Evolutionary conservation across 2,113 vertebrate genomes (phyloP), one percentile per base, ranked within the genome.

Genomic region (Neogobius melanostomus): DNA sequence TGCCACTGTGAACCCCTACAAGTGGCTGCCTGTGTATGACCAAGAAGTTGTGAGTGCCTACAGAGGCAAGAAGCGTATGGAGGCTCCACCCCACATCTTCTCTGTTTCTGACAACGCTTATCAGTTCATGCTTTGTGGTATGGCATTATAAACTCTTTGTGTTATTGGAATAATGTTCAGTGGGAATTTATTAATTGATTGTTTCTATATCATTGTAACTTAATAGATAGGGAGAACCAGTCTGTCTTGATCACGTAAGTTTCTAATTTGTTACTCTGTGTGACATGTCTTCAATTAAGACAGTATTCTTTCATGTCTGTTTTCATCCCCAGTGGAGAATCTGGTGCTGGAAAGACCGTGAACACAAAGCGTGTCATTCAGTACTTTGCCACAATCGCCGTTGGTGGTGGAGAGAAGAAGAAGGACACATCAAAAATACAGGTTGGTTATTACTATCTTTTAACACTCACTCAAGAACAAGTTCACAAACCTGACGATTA

Each of bases 321-420:
- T 0, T 84, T 50, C 71, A 69, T 74, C 74, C 63, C 68, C 60
- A 89, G 87, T 76, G 87, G 87, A 85, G 87, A 89, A 80, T 89
- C 87, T 76, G 87, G 87, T 84, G 87, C 87, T 11, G 87, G 87
- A 83, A 89, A 89, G 83, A 89, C 87, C 84, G 87, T 89, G 46
- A 89, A 89, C 87, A 89, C 87, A 61, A 87, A 89, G 68, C 87
- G 87, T 88, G 87, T 89, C 81, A 89, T 89, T 72, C 87, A 89
- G 85, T 89, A 89, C 77, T 89, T 89, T 59, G 87, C 87, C 36
- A 89, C 87, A 46, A 89, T 89, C 36, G 75, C 87, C 77, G 85
- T 85, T 69, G 80, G 73, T 21, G 80, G 73, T 21, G 81, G 81
- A 52, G 73, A 68, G 0, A 80, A 84, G 72, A 85, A 85, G 71